Evolutionary conservation across 64 coral and sea anemone genomes (phyloP).

Genomic region (Dendronephthya gigantea): DNA sequence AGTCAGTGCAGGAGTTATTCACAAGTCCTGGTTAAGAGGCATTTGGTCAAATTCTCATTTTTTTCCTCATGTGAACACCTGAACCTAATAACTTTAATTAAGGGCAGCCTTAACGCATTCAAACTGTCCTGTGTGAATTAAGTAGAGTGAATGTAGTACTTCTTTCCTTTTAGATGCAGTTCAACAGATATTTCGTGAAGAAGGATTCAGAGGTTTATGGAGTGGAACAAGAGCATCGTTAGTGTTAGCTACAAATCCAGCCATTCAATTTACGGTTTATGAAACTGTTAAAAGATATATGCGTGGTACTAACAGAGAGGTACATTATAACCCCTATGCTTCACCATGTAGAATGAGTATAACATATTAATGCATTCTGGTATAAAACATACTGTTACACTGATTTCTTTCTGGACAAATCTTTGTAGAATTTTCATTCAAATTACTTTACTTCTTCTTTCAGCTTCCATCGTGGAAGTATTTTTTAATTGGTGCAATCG

Average conservation of each 20-base stretch:
- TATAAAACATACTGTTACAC: no score
- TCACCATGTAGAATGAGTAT: no score
- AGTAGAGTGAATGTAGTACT: no score
- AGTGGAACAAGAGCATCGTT: conserved; percentile 67
- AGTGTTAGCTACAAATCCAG: conserved; percentile 82
- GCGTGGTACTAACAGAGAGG: conserved; percentile 49
- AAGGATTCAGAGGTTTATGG: conserved; percentile 65
- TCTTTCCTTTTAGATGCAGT: conserved; percentile 50
- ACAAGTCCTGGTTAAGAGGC: no score
- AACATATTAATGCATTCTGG: no score
- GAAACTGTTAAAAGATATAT: conserved; percentile 66
- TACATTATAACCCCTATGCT: not conserved
- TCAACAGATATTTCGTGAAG: conserved; percentile 50
- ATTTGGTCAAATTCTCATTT: no score
- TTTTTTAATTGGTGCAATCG: conserved; percentile 80
- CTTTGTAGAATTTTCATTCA: not conserved
- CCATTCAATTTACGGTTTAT: conserved; percentile 91
- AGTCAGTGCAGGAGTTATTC: no score
- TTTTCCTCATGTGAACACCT: no score
- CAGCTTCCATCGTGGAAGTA: conserved; percentile 56
- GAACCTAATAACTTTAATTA: no score
- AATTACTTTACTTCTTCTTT: conserved; percentile 1
- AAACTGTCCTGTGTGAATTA: no score
- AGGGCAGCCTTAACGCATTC: no score
- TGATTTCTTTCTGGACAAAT: not conserved